Evolutionary conservation across 2,113 vertebrate species (phyloP).

Genomic region (Epinephelus cyanopodus): DNA sequence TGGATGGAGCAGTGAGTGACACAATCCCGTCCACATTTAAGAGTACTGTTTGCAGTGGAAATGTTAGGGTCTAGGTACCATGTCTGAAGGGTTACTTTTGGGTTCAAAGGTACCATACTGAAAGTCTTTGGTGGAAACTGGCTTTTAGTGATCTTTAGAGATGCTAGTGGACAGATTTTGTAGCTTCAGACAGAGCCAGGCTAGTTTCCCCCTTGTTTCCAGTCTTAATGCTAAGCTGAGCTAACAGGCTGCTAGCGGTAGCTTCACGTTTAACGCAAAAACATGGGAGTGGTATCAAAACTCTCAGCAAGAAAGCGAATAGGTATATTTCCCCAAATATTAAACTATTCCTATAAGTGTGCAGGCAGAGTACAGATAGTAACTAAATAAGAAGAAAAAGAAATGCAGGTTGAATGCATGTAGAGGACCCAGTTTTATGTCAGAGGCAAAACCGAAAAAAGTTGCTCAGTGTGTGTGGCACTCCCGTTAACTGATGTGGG

Average conservation of each 20-base stretch:
- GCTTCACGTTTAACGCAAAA: not conserved
- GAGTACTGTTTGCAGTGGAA: too few species aligned
- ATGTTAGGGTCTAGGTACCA: too few species aligned
- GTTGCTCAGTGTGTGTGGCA: not conserved
- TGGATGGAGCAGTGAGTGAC: too few species aligned
- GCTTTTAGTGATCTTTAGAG: not conserved
- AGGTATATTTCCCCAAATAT: too few species aligned
- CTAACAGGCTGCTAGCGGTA: not conserved
- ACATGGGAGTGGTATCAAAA: too few species aligned
- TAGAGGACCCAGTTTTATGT: not conserved
- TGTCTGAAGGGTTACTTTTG: too few species aligned
- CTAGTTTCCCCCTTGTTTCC: not conserved
- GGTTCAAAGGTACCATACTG: too few species aligned
- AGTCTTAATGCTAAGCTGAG: not conserved
- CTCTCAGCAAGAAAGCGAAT: too few species aligned
- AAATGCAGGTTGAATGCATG: not conserved
- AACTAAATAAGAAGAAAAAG: not conserved
- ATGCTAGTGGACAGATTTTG: not conserved
- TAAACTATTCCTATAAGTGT: too few species aligned
- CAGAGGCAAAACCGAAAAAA: not conserved
- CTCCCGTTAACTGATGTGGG: constrained; percentile 44
- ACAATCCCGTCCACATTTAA: too few species aligned
- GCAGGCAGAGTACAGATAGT: not conserved
- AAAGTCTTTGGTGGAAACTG: too few species aligned
- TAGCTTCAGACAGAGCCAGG: not conserved